Conservation (phyloP, 2,888 invertebrate species). For the Metalampra italica region DNA sequence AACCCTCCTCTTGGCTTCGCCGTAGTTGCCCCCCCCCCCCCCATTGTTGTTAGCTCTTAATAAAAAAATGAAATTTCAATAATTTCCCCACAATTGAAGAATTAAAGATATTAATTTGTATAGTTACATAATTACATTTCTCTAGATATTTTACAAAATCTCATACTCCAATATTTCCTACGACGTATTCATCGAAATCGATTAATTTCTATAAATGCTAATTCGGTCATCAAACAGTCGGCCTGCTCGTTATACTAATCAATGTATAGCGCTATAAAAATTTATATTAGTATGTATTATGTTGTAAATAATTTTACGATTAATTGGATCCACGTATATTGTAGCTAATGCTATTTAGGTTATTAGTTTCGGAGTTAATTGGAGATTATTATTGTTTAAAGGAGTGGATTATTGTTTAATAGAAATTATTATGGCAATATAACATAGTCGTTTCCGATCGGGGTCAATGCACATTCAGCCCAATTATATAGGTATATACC, state of each 20-base stretch:
- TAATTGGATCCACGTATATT: conserved; percentile 49
- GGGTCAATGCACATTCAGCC: no score
- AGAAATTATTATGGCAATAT: neutral
- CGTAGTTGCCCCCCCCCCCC: no score
- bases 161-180: no score
- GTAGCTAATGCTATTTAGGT: conserved; percentile 40
- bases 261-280: conserved; percentile 65
- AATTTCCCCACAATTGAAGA: no score
- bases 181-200: conserved; percentile 53
- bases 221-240: conserved; percentile 70
- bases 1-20: no score
- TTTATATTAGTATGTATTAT: conserved; percentile 41
- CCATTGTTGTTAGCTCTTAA: no score
- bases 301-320: conserved; percentile 60
- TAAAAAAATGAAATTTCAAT: no score
- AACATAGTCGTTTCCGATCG: no score
- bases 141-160: no score
- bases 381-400: conserved; percentile 30
- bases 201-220: conserved; percentile 74
- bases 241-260: conserved; percentile 68
- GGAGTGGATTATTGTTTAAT: conserved; percentile 24
- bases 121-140: no score
- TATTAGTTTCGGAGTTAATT: conserved; percentile 57
- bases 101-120: no score
- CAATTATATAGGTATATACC: no score